phyloP scores from a whole-genome alignment of 1,140 invertebrate genomes.

The Drosophila albomicans region DNA sequence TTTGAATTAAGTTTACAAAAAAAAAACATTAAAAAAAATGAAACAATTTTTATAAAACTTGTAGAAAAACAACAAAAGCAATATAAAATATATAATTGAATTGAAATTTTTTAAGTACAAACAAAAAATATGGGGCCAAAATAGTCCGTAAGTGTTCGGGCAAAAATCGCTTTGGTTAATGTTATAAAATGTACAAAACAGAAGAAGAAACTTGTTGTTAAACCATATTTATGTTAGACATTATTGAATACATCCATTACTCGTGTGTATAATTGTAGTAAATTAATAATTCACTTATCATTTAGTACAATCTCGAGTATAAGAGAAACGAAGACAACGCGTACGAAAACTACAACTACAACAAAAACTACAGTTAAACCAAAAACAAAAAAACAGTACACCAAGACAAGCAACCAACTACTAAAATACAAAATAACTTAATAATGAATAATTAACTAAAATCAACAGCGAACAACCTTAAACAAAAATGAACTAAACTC shows the following conservation, averaged over 20 bases:
- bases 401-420: constrained; percentile 24
- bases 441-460: constrained; percentile 7
- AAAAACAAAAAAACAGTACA: constrained; percentile 27
- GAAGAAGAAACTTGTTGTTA: constrained; percentile 50
- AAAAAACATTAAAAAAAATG: neutral
- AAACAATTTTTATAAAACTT: constrained; percentile 30
- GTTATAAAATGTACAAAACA: constrained; percentile 60
- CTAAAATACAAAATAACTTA: constrained; percentile 17
- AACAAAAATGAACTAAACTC: constrained; percentile 20
- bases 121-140: constrained; percentile 76
- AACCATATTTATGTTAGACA: constrained; percentile 46
- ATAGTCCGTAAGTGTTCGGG: constrained; percentile 85
- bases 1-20: constrained; percentile 36
- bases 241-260: constrained; percentile 21
- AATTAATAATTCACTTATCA: constrained; percentile 38
- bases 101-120: constrained; percentile 6
- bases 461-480: constrained; percentile 33
- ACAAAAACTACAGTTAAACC: constrained; percentile 21
- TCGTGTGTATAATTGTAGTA: constrained; percentile 27
- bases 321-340: constrained; percentile 24
- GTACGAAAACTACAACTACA: constrained; percentile 8
- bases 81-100: constrained; percentile 35
- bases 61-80: constrained; percentile 78
- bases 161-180: constrained; percentile 83
- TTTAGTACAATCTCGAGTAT: constrained; percentile 28